phyloP scores from a whole-genome alignment of 2,113 vertebrate species.

The Corydoras sp. region DNA sequence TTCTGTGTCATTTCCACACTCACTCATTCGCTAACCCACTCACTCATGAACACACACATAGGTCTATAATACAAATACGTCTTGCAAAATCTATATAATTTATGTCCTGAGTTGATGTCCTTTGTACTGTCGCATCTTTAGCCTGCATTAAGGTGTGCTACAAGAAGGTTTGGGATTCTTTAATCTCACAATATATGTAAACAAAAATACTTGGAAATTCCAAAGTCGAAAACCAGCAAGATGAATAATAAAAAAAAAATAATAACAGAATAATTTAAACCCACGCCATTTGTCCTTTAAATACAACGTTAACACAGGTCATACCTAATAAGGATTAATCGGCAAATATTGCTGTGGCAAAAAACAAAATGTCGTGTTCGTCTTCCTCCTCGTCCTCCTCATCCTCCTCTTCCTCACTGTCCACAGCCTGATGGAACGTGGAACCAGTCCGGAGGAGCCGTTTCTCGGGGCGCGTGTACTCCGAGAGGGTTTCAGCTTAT shows the following conservation, averaged over 20 bases:
- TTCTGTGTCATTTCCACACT: conserved; percentile 67
- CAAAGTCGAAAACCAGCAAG: conserved; percentile 53
- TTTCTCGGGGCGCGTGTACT: neutral
- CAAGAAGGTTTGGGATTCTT: conserved; percentile 37
- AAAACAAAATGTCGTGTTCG: neutral
- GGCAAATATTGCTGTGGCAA: conserved; percentile 20
- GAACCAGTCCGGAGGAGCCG: conserved; percentile 10
- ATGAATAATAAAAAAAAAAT: conserved; percentile 55
- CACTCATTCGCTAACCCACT: neutral
- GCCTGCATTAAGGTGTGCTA: conserved; percentile 32
- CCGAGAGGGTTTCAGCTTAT: conserved; percentile 34
- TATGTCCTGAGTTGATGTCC: conserved; percentile 67
- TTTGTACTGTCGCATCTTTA: conserved; percentile 46
- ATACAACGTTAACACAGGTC: conserved; percentile 57
- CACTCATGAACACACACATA: neutral
- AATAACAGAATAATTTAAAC: conserved; percentile 65
- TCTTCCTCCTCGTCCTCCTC: neutral
- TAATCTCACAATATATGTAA: conserved; percentile 42
- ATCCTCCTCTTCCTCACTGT: neutral
- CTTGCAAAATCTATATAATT: conserved; percentile 72
- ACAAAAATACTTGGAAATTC: conserved; percentile 54
- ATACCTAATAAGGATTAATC: conserved; percentile 38
- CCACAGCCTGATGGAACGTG: conserved; percentile 4
- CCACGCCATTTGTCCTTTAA: conserved; percentile 64
- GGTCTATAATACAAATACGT: conserved; percentile 64